Percentiles rank a stretch among this genome's conserved stretches.
These are phyloP conservation scores for Mythimna pallens DNA, from an alignment of 2,888 invertebrate genomes.

Conservation along the genomic window DNA sequence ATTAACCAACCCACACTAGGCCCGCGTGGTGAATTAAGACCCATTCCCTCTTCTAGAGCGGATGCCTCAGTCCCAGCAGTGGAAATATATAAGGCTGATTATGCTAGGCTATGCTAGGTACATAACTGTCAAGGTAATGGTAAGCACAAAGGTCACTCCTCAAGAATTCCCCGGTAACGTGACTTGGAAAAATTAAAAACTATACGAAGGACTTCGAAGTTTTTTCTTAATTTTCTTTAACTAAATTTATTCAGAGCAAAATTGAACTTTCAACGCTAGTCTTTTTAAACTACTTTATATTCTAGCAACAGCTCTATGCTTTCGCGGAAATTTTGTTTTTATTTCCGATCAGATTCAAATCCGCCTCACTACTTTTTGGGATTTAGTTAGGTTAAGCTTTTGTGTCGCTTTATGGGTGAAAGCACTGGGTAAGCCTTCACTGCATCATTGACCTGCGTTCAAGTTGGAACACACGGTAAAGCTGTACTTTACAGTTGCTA, in stretches of 20 bases:
- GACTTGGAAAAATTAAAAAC: conserved; percentile 64
- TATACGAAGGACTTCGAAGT: conserved; percentile 49
- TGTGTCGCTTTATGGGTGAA: conserved; percentile 39
- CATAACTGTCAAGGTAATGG: conserved; percentile 50
- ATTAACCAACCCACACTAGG: no score
- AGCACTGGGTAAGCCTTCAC: conserved; percentile 43
- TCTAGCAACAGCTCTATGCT: conserved; percentile 34
- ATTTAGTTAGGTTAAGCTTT: conserved; percentile 50
- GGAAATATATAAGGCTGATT: no score
- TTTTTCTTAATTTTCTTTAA: conserved; percentile 56
- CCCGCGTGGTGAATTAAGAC: no score
- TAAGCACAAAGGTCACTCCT: conserved; percentile 50
- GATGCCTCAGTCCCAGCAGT: no score
- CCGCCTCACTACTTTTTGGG: conserved; percentile 41
- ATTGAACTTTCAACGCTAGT: conserved; percentile 35
- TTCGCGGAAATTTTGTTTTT: conserved; percentile 34
- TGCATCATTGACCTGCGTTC: conserved; percentile 28
- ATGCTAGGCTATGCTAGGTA: neutral
- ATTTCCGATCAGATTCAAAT: conserved; percentile 47
- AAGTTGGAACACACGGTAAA: conserved; percentile 2
- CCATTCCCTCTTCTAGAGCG: no score
- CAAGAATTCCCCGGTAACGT: conserved; percentile 65
- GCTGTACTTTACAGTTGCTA: neutral
- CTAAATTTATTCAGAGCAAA: conserved; percentile 45
- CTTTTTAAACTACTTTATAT: conserved; percentile 44